phyloP scores from a whole-genome alignment of 2,113 vertebrate genomes.

The Gadus macrocephalus region DNA sequence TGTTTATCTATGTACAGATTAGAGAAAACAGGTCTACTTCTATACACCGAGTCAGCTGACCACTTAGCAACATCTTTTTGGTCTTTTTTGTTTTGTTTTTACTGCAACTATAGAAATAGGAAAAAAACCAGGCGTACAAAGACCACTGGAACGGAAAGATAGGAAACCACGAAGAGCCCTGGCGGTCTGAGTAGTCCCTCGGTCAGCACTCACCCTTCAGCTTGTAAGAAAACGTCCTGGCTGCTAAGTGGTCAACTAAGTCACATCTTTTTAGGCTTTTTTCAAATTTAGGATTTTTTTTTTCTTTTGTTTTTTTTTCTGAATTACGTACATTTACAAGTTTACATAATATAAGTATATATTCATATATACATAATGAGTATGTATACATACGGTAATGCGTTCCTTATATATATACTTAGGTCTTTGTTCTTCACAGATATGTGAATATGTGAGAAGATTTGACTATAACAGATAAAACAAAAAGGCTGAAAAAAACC shows the following conservation, averaged over 20 bases:
- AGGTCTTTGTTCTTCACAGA: slow-evolving; percentile 65
- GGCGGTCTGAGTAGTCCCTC: no score
- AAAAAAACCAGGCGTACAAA: slow-evolving; percentile 53
- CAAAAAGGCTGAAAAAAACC: slow-evolving; percentile 61
- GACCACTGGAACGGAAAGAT: slow-evolving; percentile 53
- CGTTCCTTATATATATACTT: slow-evolving; percentile 67
- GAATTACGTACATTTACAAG: slow-evolving; percentile 69
- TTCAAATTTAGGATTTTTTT: slow-evolving; percentile 33
- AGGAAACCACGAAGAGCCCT: slow-evolving; percentile 40
- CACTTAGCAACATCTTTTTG: slow-evolving; percentile 58
- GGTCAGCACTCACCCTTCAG: slow-evolving; percentile 2
- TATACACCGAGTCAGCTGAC: slow-evolving; percentile 76
- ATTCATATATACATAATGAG: slow-evolving; percentile 73
- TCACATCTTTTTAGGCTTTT: slow-evolving; percentile 57
- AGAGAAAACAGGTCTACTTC: slow-evolving; percentile 77
- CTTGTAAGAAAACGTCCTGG: slow-evolving; percentile 51
- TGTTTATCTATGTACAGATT: slow-evolving; percentile 80
- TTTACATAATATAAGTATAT: slow-evolving; percentile 74
- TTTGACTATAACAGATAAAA: slow-evolving; percentile 75
- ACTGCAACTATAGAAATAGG: slow-evolving; percentile 61
- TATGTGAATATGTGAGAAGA: slow-evolving; percentile 68
- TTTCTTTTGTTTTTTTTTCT: slow-evolving; percentile 45
- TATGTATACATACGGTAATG: slow-evolving; percentile 75
- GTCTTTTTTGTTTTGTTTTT: slow-evolving; percentile 34
- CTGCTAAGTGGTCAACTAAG: slow-evolving; percentile 73